Conservation (phyloP, 2,113 vertebrate genomes). For the Charina bottae region DNA sequence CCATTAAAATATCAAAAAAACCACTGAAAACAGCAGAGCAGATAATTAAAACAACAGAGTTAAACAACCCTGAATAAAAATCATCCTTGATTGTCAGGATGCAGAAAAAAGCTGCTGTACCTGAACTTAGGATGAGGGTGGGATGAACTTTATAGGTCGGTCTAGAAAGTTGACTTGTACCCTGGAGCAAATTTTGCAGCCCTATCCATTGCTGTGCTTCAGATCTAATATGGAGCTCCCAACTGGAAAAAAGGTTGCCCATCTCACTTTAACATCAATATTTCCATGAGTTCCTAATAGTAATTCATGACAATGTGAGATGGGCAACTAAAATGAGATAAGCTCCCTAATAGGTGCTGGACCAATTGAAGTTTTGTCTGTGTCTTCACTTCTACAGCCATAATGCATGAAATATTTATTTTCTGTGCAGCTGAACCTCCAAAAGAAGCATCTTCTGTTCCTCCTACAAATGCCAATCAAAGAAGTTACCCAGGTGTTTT, state of each 20-base stretch:
- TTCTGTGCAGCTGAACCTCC: slow-evolving; percentile 67
- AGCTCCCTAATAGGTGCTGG: not conserved
- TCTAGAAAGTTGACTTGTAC: not conserved
- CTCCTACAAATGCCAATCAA: slow-evolving; percentile 82
- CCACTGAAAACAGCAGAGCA: not conserved
- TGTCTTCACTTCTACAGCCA: not conserved
- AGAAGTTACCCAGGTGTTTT: slow-evolving; percentile 80
- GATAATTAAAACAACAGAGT: not conserved
- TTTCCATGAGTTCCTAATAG: not conserved
- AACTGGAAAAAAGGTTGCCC: not conserved
- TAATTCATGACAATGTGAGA: not conserved
- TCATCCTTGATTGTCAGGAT: not conserved
- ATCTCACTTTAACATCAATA: not conserved
- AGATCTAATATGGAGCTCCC: not conserved
- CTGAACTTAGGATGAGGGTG: not conserved
- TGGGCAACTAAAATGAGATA: not conserved
- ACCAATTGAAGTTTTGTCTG: not conserved
- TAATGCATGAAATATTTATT: not conserved
- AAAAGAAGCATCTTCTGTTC: slow-evolving; percentile 76
- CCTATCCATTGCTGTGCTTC: not conserved
- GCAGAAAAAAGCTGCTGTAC: not conserved
- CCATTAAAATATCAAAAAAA: not conserved
- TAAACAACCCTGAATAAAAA: not conserved
- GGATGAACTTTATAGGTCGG: not conserved
- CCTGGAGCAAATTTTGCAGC: not conserved